phyloP scores from a whole-genome alignment of 35 echinoderm and acorn worm genomes.

The Lytechinus variegatus region DNA sequence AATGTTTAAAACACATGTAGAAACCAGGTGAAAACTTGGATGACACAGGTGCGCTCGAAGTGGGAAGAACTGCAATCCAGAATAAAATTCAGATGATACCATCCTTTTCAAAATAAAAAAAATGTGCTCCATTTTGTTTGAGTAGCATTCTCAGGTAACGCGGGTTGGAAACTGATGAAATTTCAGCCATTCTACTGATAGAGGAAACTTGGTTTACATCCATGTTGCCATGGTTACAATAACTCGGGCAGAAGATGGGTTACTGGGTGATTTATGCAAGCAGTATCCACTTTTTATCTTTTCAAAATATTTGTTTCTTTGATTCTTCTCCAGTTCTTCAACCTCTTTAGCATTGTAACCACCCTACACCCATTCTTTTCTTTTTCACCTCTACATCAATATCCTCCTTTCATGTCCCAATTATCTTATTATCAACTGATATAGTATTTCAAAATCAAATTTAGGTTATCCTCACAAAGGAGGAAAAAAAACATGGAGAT shows the following conservation, averaged over 20 bases:
- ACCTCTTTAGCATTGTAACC: no score
- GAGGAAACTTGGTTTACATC: neutral
- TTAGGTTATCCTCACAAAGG: no score
- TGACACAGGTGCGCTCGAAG: neutral
- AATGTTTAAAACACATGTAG: neutral
- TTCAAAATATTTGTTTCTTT: neutral
- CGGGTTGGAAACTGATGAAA: neutral
- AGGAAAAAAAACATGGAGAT: no score
- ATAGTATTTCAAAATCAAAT: no score
- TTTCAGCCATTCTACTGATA: neutral
- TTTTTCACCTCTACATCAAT: neutral
- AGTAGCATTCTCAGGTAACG: neutral
- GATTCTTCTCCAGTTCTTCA: no score
- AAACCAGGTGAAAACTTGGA: neutral
- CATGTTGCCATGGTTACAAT: neutral
- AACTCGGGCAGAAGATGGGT: neutral
- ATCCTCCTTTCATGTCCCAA: neutral
- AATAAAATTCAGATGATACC: neutral
- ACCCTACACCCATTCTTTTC: no score
- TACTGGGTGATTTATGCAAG: neutral
- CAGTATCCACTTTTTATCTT: neutral
- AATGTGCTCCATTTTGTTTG: neutral
- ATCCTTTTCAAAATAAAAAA: neutral
- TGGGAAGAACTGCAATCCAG: neutral
- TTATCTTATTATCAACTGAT: no score